Evolutionary conservation across 2,797 vertebrate genomes (phyloP).

Genomic region (Danio albolineatus): DNA sequence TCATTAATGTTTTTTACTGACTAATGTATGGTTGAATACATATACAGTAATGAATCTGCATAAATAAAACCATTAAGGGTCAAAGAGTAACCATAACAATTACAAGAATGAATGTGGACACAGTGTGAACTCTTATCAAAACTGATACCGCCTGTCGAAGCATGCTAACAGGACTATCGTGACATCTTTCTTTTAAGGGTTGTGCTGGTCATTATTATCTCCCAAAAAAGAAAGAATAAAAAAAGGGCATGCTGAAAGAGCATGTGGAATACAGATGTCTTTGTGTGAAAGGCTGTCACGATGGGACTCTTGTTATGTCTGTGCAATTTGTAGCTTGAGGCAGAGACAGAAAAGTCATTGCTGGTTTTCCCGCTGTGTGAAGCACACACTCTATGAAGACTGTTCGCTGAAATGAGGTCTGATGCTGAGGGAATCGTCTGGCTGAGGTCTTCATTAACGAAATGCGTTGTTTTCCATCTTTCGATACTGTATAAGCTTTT

Average conservation of each 20-base stretch:
- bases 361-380: conserved; percentile 37
- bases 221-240: neutral
- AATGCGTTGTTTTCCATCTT: conserved; percentile 13
- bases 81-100: neutral
- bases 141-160: neutral
- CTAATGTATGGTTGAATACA: too few species aligned
- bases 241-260: neutral
- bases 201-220: conserved; percentile 18
- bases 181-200: conserved; percentile 6
- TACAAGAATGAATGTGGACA: neutral
- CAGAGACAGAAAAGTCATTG: conserved; percentile 25
- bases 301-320: conserved; percentile 43
- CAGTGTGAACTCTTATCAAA: neutral
- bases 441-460: conserved; percentile 32
- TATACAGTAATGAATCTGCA: neutral
- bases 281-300: conserved; percentile 10
- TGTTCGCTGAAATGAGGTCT: conserved; percentile 40
- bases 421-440: conserved; percentile 27
- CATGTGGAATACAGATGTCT: conserved; percentile 45
- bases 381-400: conserved; percentile 32
- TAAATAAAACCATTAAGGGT: neutral
- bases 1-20: neutral
- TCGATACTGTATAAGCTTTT: neutral
- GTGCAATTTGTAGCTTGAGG: conserved; percentile 43
- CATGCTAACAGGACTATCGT: conserved; percentile 2